These are phyloP conservation scores for Leptoteleia sp. DNA, from an alignment of 1,140 invertebrate species.

Conservation along the genomic window DNA sequence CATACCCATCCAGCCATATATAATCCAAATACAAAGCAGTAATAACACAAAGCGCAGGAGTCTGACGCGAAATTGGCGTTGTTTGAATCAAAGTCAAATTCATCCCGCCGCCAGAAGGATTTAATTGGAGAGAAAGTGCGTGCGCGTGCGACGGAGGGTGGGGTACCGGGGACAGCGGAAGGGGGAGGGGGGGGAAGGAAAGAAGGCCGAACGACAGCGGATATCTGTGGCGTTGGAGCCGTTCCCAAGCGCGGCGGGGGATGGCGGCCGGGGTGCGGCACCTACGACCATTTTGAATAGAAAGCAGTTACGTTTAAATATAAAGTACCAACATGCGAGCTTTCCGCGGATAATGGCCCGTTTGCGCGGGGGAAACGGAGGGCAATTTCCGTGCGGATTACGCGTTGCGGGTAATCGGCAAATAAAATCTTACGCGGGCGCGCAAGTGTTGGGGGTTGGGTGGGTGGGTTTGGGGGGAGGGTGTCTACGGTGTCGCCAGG, in stretches of 20 bases:
- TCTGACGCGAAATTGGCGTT: too few relatives aligned
- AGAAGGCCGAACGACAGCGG: neutral
- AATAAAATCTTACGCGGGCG: slow-evolving; percentile 57
- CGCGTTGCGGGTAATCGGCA: slow-evolving; percentile 55
- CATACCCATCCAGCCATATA: too few relatives aligned
- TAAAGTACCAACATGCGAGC: slow-evolving; percentile 62
- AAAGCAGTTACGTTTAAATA: slow-evolving; percentile 66
- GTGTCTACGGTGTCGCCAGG: too few relatives aligned
- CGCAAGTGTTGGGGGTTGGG: slow-evolving; percentile 40
- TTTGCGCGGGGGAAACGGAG: slow-evolving; percentile 61
- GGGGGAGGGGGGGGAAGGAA: neutral
- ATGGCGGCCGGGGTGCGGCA: slow-evolving; percentile 7
- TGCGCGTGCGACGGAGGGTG: too few relatives aligned
- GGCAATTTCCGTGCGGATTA: slow-evolving; percentile 64
- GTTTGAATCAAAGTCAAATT: neutral
- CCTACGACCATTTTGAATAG: slow-evolving; percentile 52
- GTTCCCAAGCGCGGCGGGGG: slow-evolving; percentile 4
- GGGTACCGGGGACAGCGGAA: too few relatives aligned
- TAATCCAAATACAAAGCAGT: too few relatives aligned
- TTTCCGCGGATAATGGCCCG: slow-evolving; percentile 60
- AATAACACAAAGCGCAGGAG: neutral
- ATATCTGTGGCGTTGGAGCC: slow-evolving; percentile 18
- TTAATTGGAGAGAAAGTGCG: too few relatives aligned
- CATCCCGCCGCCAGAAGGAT: neutral
- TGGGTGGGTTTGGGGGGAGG: slow-evolving; percentile 22